Evolutionary conservation across 2,888 invertebrate species (phyloP), one percentile per base, ranked within the genome.

Genomic region (Heliconius ethilla): DNA sequence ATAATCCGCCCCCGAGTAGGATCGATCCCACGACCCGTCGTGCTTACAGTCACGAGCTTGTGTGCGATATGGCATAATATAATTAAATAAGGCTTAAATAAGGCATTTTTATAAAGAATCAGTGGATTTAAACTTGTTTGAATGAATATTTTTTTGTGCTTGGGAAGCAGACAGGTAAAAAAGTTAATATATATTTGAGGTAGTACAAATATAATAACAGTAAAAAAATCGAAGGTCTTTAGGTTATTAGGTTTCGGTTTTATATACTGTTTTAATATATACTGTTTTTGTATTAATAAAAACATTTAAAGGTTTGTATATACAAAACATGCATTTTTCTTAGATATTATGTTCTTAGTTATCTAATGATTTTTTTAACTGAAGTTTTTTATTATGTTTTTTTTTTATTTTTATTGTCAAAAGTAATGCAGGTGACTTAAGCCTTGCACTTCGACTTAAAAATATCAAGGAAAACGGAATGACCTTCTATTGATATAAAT

Each of bases 141-240:
- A 66, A 66, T 29, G 25, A 22, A 29, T 65, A 65, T 6, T 66
- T 66, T 29, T 66, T 66, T 66, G 33, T 33, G 65, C 3, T 29
- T 65, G 6, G 18, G 29, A 66, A 29, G 33, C 22, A 66, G 29
- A 66, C 29, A 33, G 18, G 18, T 4, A 27, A 29, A 66, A 29
- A 66, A 66, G 5, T 45, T 7, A 40, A 45, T n/a, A 27, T 6
- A 45, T 45, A 45, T 22, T 27, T 27, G 25, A 70, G 70, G 70
- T 22, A 70, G 70, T 51, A 18, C 25, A 18, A 18, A 70, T 27
- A 25, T 27, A 70, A 70, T 27, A 69, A 69, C n/a, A 69, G 51
- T 45, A 11, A 70, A 70, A 70, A 70, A 40, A 45, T n/a, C 45
- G 70, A 70, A 45, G 70, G 70, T 37, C 70, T 70, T 29, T 27